These are phyloP conservation scores for Phrynosoma platyrhinos DNA, from an alignment of 2,113 vertebrate genomes.

Conservation along the genomic window DNA sequence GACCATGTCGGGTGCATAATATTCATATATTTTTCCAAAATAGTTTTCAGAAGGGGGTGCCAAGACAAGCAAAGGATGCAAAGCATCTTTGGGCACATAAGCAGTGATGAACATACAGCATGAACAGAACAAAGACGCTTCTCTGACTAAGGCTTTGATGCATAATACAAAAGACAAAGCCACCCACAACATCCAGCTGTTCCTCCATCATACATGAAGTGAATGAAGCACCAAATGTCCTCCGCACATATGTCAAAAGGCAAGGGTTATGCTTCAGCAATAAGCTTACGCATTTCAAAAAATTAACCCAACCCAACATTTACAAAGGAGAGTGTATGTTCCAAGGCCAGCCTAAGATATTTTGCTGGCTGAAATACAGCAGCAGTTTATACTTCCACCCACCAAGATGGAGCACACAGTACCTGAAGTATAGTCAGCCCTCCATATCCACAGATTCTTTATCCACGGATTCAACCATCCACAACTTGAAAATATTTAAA, in stretches of 20 bases:
- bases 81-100: neutral
- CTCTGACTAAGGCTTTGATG: slow-evolving; percentile 5
- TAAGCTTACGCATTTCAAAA: neutral
- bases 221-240: slow-evolving; percentile 14
- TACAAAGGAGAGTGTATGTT: neutral
- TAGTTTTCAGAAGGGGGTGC: neutral
- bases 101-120: neutral
- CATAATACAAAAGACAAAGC: slow-evolving; percentile 19
- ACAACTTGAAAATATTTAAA: too few relatives aligned
- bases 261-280: neutral
- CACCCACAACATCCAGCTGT: slow-evolving; percentile 13
- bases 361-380: neutral
- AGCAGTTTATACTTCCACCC: neutral
- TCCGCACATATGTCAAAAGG: slow-evolving; percentile 5
- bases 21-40: neutral
- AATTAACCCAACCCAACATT: slow-evolving; percentile 4
- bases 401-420: neutral
- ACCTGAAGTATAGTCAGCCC: neutral
- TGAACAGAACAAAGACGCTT: slow-evolving; percentile 26
- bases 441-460: too few relatives aligned
- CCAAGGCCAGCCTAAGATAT: neutral
- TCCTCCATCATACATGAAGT: neutral
- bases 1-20: neutral
- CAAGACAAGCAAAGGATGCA: neutral
- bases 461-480: too few relatives aligned